phyloP scores from a whole-genome alignment of 1,140 invertebrate species.

The Drosophila sechellia region DNA sequence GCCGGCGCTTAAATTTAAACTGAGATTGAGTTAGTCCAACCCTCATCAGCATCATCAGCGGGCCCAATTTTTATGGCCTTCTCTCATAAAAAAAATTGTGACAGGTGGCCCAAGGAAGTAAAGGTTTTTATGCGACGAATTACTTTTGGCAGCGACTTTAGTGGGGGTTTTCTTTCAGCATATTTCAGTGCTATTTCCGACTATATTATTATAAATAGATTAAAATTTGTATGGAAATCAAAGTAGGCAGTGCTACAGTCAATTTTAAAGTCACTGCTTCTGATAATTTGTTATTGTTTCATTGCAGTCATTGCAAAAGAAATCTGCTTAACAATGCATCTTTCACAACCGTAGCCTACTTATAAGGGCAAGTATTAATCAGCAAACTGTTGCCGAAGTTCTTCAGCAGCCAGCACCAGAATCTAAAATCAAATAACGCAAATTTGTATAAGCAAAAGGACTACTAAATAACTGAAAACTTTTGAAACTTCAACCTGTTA shows the following conservation, averaged over 20 bases:
- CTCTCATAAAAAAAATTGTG: conserved; percentile 24
- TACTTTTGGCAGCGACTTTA: too few species aligned
- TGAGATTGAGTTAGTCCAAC: conserved; percentile 64
- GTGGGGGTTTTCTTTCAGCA: too few species aligned
- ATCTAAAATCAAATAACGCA: not conserved
- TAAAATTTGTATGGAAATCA: too few species aligned
- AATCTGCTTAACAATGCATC: not conserved
- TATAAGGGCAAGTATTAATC: not conserved
- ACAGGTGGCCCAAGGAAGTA: conserved; percentile 13
- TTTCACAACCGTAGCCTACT: not conserved
- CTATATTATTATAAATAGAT: too few species aligned
- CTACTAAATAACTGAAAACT: not conserved
- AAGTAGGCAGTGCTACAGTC: too few species aligned
- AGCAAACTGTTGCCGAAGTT: not conserved
- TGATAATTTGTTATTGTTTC: too few species aligned
- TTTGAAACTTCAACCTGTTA: not conserved
- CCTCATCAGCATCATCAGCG: conserved; percentile 39
- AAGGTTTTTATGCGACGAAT: not conserved
- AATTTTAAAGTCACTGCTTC: too few species aligned
- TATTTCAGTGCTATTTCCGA: too few species aligned
- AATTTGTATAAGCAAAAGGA: too few species aligned
- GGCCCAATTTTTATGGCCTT: conserved; percentile 28
- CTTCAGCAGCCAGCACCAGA: not conserved
- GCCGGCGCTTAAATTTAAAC: conserved; percentile 72
- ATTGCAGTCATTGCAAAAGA: too few species aligned